A percentile compares a stretch with the other conserved stretches of the same genome.
phyloP scores from a whole-genome alignment of 2,113 vertebrate genomes.

The Toxotes chatareus region DNA sequence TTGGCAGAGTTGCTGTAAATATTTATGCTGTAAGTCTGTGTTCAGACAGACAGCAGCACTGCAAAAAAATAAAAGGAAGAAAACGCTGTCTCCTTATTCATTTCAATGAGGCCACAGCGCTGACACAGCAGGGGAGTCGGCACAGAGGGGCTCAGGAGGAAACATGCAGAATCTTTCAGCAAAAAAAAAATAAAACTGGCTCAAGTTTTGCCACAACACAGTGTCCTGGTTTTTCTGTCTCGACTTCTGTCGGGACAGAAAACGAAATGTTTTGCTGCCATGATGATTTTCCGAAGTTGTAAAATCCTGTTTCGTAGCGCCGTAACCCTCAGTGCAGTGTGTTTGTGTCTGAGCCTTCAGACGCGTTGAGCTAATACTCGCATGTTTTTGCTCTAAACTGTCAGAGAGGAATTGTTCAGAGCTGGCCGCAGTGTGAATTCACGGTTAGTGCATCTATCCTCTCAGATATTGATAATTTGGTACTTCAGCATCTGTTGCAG shows the following conservation, averaged over 20 bases:
- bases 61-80: background rate
- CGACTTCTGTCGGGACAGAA: background rate
- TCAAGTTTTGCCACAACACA: slow-evolving; percentile 6
- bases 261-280: background rate
- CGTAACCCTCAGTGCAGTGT: background rate
- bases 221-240: no score
- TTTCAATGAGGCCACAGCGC: background rate
- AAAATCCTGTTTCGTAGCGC: background rate
- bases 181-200: background rate
- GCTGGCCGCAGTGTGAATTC: background rate
- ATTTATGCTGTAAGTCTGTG: background rate
- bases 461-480: slow-evolving; percentile 19
- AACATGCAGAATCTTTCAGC: background rate
- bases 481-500: background rate
- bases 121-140: background rate
- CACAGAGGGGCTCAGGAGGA: background rate
- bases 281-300: background rate
- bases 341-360: background rate
- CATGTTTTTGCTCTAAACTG: background rate
- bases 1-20: background rate
- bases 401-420: background rate
- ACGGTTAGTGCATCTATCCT: background rate
- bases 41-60: background rate
- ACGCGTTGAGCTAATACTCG: no score
- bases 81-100: background rate